Evolutionary conservation across 2,797 vertebrate genomes (phyloP).

Genomic region (Melanotaenia parkinsoni): DNA sequence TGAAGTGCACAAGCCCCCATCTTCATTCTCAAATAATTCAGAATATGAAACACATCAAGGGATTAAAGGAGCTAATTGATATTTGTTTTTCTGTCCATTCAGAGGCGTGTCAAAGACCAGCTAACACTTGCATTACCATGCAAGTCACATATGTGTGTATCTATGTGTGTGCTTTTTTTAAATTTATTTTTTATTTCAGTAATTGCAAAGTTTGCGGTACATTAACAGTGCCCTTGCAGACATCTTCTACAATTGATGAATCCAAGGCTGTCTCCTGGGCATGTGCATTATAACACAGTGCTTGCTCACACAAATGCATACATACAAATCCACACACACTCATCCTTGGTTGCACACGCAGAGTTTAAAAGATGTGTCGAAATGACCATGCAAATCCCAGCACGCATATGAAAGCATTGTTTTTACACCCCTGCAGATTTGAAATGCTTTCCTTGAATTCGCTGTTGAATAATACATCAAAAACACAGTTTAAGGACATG

Average conservation of each 20-base stretch:
- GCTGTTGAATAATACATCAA: conserved; percentile 47
- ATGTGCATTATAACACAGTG: conserved; percentile 3
- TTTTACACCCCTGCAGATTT: conserved; percentile 31
- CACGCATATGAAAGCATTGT: background rate
- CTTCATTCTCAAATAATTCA: conserved; percentile 8
- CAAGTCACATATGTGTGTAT: conserved; percentile 34
- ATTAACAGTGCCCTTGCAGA: conserved; percentile 52
- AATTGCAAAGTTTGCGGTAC: conserved; percentile 46
- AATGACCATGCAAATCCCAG: conserved; percentile 2
- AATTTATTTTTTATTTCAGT: conserved; percentile 32
- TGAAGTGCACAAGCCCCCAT: conserved; percentile 6
- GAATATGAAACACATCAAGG: conserved; percentile 43
- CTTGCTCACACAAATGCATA: background rate
- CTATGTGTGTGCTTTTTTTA: too few relatives aligned
- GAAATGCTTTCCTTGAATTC: conserved; percentile 25
- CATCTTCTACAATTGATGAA: conserved; percentile 34
- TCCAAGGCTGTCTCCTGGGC: conserved; percentile 16
- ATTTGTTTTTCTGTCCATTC: conserved; percentile 63
- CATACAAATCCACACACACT: background rate
- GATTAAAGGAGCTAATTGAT: conserved; percentile 58
- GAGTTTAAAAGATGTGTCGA: conserved; percentile 15
- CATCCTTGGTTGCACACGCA: background rate
- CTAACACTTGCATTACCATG: conserved; percentile 59
- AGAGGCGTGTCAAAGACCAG: conserved; percentile 46
- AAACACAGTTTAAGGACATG: conserved; percentile 35